Base-by-base conservation (phyloP, 2,113 vertebrate species). In the Myiozetetes cayanensis region DNA sequence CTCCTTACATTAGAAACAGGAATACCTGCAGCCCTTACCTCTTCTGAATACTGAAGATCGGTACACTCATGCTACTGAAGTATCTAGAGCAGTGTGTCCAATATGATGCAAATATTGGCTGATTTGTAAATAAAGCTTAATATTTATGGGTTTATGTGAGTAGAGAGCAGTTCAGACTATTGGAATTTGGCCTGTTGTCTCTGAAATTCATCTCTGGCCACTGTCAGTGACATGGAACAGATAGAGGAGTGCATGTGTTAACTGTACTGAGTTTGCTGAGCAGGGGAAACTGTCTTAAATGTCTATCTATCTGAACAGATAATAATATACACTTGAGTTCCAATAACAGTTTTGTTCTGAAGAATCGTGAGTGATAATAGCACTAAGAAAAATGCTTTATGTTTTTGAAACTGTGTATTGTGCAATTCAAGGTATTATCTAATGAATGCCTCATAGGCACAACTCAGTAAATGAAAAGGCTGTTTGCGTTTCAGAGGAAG, bases 401-500 rank as follows among this genome's bases (percentile, higher is more conserved):
- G 14, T 5, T 90, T 92, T 59, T 86, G 35, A 71, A 90, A 50
- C 13, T 39, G 12, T 2, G 4, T 21, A n/a, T 67, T 72, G 62
- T 31, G 25, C 35, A 39, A 12, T 47, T 62, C 53, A 31, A 21
- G 4, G 33, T 63, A 21, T 75, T 81, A 85, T 70, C 67, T 85
- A 73, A 76, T 58, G 25, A 85, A 41, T 44, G 20, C 30, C 53
- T 78, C 39, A 31, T 5, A 85, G 59, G 35, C 35, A 75, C 63
- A 47, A 62, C 24, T 68, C 73, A 80, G 41, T 31, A 87, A 88
- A 75, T 65, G 19, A 70, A 74, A 77, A 75, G 31, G 21, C n/a
- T 66, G 46, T 85, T 63, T 86, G 15, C 16, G 4, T 95, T 94
- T 65, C 90, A 98, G 98, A 97, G 71, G 98, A 99, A 94, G 97